These are phyloP conservation scores for Lordiphosa stackelbergi DNA, from an alignment of 1,140 invertebrate genomes.

Conservation along the genomic window DNA sequence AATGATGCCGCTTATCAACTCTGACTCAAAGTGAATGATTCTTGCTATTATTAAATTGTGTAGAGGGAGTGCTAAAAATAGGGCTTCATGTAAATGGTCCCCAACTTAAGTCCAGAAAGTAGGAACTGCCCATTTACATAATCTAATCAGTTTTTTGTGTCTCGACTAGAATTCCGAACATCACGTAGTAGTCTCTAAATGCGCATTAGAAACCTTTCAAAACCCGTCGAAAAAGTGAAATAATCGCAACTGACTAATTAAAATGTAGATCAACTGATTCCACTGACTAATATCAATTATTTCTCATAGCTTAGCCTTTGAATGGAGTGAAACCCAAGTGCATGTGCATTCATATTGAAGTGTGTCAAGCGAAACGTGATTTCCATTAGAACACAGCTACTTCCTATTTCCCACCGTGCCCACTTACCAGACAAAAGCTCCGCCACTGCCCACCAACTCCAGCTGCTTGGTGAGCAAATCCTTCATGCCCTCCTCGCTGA, in stretches of 20 bases:
- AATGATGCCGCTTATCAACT: slow-evolving; percentile 27
- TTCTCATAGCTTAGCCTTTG: slow-evolving; percentile 34
- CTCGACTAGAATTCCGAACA: slow-evolving; percentile 3
- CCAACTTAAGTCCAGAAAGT: not conserved
- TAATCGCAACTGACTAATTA: slow-evolving; percentile 8
- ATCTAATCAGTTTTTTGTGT: slow-evolving; percentile 22
- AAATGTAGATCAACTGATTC: slow-evolving; percentile 10
- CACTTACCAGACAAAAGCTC: slow-evolving; percentile 69
- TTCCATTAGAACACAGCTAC: not conserved
- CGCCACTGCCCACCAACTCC: slow-evolving; percentile 65
- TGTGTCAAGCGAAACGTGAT: slow-evolving; percentile 49
- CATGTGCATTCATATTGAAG: slow-evolving; percentile 20
- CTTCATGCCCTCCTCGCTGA: slow-evolving; percentile 67
- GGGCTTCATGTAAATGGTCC: slow-evolving; percentile 3
- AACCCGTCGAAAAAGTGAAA: slow-evolving; percentile 10
- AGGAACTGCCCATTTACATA: not conserved
- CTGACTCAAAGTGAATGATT: slow-evolving; percentile 25
- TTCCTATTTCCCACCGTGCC: not conserved
- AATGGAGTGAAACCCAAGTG: slow-evolving; percentile 11
- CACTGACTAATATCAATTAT: slow-evolving; percentile 26
- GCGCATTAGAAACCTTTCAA: slow-evolving; percentile 4
- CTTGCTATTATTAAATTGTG: slow-evolving; percentile 43
- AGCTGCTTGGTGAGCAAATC: slow-evolving; percentile 71
- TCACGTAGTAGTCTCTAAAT: not conserved
- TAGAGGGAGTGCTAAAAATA: slow-evolving; percentile 17